Evolutionary conservation across 1,140 invertebrate species (phyloP).

Genomic region (Trialeurodes vaporariorum): DNA sequence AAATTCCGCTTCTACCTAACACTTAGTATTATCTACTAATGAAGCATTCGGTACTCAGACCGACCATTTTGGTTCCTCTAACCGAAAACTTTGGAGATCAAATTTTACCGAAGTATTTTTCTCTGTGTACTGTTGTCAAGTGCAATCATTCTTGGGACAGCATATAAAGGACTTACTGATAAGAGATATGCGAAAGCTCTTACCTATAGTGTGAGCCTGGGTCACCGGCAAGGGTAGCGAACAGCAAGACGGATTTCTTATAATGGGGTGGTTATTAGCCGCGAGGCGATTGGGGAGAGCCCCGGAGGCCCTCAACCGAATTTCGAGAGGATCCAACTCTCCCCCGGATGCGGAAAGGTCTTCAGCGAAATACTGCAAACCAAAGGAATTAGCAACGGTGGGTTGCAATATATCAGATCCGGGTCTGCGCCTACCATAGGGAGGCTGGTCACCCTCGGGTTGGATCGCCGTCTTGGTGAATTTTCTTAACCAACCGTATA

Average conservation of each 20-base stretch:
- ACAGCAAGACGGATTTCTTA: background rate
- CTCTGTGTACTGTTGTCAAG: too few relatives aligned
- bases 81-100: too few relatives aligned
- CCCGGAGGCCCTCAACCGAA: background rate
- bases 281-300: background rate
- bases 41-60: too few relatives aligned
- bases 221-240: background rate
- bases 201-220: background rate
- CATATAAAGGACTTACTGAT: too few relatives aligned
- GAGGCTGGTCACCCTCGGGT: background rate
- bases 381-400: background rate
- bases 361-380: background rate
- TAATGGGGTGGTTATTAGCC: background rate
- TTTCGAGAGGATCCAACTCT: background rate
- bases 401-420: background rate
- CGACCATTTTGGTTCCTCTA: too few relatives aligned
- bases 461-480: background rate
- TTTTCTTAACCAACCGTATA: background rate
- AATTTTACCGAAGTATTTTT: too few relatives aligned
- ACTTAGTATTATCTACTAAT: too few relatives aligned
- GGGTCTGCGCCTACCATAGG: background rate
- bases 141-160: too few relatives aligned
- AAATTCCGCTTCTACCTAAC: too few relatives aligned
- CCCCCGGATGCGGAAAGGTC: background rate
- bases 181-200: too few relatives aligned